Evolutionary conservation across 2,888 invertebrate genomes (phyloP).

Genomic region (Lymantria dispar): DNA sequence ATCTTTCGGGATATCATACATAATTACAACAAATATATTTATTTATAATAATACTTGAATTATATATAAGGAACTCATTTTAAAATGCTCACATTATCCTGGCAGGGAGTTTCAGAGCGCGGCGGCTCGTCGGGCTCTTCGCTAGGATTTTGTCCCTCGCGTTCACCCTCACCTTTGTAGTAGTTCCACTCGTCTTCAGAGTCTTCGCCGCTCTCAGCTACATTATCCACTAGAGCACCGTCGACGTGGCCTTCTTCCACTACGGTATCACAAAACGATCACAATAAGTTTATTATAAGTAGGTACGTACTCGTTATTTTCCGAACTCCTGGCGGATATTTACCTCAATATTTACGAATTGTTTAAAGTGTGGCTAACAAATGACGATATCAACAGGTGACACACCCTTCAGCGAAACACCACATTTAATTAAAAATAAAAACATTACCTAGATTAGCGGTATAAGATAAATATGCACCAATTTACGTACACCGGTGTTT

Average conservation of each 20-base stretch:
- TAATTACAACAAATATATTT: background rate
- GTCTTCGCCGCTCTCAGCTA: constrained; percentile 89
- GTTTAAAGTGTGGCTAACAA: too few relatives aligned
- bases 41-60: background rate
- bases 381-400: constrained; percentile 67
- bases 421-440: constrained; percentile 24
- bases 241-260: constrained; percentile 76
- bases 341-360: constrained; percentile 31
- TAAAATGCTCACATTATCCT: constrained; percentile 65
- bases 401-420: constrained; percentile 60
- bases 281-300: constrained; percentile 17
- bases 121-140: constrained; percentile 80
- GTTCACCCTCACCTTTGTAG: constrained; percentile 86
- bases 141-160: constrained; percentile 81
- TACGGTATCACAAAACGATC: constrained; percentile 51
- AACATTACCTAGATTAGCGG: constrained; percentile 13
- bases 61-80: background rate
- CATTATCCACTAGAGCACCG: constrained; percentile 85
- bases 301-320: constrained; percentile 6
- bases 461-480: constrained; percentile 16
- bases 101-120: constrained; percentile 74
- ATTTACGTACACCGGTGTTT: constrained; percentile 39
- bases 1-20: too few relatives aligned
- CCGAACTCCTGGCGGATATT: constrained; percentile 42
- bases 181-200: constrained; percentile 96